Evolutionary conservation across 2,113 vertebrate genomes (phyloP), one percentile per base, ranked within the genome.

Genomic region (Saguinus imperator): DNA sequence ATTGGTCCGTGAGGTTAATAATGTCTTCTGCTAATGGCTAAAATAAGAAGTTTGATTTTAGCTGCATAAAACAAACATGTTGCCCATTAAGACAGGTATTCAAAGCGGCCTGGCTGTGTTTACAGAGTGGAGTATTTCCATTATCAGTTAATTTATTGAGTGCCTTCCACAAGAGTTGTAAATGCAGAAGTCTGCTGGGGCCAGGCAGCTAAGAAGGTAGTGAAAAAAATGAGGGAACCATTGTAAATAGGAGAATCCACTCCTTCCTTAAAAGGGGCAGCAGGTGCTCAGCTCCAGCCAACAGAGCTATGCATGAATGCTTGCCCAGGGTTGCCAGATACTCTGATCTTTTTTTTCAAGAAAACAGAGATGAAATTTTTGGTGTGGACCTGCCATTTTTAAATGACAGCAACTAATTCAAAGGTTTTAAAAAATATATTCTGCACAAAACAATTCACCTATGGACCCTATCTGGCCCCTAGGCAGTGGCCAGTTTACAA

Each of bases 31-130:
- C 86, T 68, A 61, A 85, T 25, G 58, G 35, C 81, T 94, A 27
- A 85, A 81, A 55, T 81, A 84, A 90, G 88, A 92, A 94, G 79
- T 88, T 79, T 84, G 48, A 66, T 80, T 92, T 97, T 52, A 87
- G 29, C 79, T 93, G 52, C 61, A 85, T 87, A 89, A 85, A 89
- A 32, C 90, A 95, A 95, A 81, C 88, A 45, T 1, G n/a, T 52
- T 82, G 29, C 64, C 87, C 76, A 45, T 89, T 77, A 68, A 91
- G 82, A 64, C 5, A 37, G 43, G 77, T 45, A 68, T 40, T 90
- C 82, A 90, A 21, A 48, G 77, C 91, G 57, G 66, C 85, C 88
- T 82, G 35, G 55, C 77, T 95, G 37, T 94, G 35, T 97, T 90
- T 94, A 89, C 61, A 64, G 57, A 96, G 88, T 35, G 27, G 77